These are phyloP conservation scores for Centrocercus urophasianus DNA, from an alignment of 2,113 vertebrate species.

Conservation along the genomic window DNA sequence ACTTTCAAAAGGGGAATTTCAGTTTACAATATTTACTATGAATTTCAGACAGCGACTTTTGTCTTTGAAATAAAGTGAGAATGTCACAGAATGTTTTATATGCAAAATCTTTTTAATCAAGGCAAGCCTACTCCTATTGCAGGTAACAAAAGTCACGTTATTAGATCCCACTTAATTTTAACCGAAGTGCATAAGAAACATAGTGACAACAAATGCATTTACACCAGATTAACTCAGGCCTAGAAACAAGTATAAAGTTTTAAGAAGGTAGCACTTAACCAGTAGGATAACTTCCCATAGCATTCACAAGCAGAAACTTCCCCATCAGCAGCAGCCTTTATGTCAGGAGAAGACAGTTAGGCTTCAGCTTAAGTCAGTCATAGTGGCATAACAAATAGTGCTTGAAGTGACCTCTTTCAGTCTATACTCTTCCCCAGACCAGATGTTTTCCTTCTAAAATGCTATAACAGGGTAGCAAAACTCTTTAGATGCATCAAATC, in stretches of 20 bases:
- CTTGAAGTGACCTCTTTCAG: not conserved
- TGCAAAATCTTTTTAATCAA: not conserved
- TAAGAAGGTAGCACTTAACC: not conserved
- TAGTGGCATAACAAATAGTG: not conserved
- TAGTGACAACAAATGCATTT: not conserved
- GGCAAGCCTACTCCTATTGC: not conserved
- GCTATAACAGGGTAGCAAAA: too few relatives aligned
- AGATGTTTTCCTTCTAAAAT: not conserved
- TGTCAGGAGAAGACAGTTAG: not conserved
- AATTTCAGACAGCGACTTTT: not conserved
- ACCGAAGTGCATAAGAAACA: not conserved
- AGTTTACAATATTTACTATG: not conserved
- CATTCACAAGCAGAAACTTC: not conserved
- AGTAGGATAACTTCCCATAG: not conserved
- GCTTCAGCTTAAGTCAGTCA: not conserved
- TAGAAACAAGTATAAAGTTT: not conserved
- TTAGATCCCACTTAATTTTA: slow-evolving; percentile 17
- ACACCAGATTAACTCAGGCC: not conserved
- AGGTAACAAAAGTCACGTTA: not conserved
- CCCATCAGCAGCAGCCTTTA: not conserved
- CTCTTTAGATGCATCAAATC: too few relatives aligned
- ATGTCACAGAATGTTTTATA: not conserved
- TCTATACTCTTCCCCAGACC: not conserved
- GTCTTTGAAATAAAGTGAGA: not conserved
- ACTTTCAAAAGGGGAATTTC: not conserved